Evolutionary conservation across 2,113 vertebrate species (phyloP).

Genomic region (Pampusana beccarii): DNA sequence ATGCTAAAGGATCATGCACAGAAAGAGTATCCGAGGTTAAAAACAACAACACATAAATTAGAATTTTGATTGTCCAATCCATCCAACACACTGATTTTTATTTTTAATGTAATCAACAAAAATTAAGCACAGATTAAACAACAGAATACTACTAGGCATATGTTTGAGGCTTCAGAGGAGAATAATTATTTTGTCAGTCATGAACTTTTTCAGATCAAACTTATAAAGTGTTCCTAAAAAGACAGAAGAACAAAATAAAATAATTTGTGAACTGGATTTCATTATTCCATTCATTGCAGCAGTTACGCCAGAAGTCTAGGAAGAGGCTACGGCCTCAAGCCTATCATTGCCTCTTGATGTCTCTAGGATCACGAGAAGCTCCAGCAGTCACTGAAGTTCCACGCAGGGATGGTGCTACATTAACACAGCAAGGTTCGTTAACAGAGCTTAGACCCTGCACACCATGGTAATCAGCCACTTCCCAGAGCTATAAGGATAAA

Average conservation of each 20-base stretch:
- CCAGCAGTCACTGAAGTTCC: constrained; percentile 15
- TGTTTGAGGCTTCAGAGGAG: constrained; percentile 14
- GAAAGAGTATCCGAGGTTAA: constrained; percentile 36
- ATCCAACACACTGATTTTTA: constrained; percentile 57
- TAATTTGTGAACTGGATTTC: constrained; percentile 2
- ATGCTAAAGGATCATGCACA: not conserved
- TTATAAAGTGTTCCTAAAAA: constrained; percentile 49
- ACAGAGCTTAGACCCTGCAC: not conserved
- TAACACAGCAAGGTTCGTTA: not conserved
- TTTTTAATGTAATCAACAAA: constrained; percentile 72
- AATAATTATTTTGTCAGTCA: constrained; percentile 25
- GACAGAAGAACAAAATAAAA: constrained; percentile 20
- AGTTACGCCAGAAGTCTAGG: not conserved
- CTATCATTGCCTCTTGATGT: not conserved
- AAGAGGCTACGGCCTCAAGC: not conserved
- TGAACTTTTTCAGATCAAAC: constrained; percentile 39
- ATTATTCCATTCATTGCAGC: not conserved
- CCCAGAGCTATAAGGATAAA: not conserved
- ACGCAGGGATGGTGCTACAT: not conserved
- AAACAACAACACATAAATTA: constrained; percentile 37
- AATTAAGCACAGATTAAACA: constrained; percentile 64
- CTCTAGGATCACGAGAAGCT: not conserved
- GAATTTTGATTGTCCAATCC: constrained; percentile 54
- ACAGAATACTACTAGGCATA: constrained; percentile 38
- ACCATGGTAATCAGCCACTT: not conserved